These are phyloP conservation scores for Andrena fulva DNA, from an alignment of 2,888 invertebrate genomes.

Conservation along the genomic window DNA sequence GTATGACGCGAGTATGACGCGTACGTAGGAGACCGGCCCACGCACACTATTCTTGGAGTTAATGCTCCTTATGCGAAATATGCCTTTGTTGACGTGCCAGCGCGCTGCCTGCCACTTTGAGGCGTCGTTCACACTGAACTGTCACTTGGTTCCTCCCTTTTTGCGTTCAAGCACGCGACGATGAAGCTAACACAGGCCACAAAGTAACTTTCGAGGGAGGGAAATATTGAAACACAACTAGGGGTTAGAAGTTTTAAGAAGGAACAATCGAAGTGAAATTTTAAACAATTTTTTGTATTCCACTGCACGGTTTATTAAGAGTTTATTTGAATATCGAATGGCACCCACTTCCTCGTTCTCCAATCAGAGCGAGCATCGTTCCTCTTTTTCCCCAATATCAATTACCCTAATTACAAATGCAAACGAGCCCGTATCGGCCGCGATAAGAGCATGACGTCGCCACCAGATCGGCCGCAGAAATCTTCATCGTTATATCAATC, in stretches of 20 bases:
- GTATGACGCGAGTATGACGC: slow-evolving; percentile 62
- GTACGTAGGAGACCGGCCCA: slow-evolving; percentile 78
- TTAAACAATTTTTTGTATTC: no score
- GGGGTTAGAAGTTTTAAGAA: no score
- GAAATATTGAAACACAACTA: no score
- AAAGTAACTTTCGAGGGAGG: background rate
- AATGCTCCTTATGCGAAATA: slow-evolving; percentile 80
- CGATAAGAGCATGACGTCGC: slow-evolving; percentile 32
- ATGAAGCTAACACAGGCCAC: background rate
- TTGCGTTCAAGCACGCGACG: background rate
- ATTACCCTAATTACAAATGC: slow-evolving; percentile 37
- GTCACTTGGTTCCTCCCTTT: background rate
- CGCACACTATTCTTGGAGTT: slow-evolving; percentile 80
- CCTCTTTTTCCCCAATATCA: slow-evolving; percentile 12
- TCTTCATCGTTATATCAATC: slow-evolving; percentile 48
- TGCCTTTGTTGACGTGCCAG: slow-evolving; percentile 79
- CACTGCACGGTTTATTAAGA: background rate
- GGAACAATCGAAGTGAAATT: no score
- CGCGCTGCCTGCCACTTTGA: slow-evolving; percentile 50
- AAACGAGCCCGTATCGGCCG: slow-evolving; percentile 20
- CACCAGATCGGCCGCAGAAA: slow-evolving; percentile 36
- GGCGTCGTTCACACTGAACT: slow-evolving; percentile 54
- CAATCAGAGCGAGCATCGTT: background rate
- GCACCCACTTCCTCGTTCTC: background rate
- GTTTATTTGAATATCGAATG: background rate